A percentile compares a stretch with the other conserved stretches of the same genome.
phyloP scores from a whole-genome alignment of 2,888 invertebrate species.

The Hoplodrina blanda region DNA sequence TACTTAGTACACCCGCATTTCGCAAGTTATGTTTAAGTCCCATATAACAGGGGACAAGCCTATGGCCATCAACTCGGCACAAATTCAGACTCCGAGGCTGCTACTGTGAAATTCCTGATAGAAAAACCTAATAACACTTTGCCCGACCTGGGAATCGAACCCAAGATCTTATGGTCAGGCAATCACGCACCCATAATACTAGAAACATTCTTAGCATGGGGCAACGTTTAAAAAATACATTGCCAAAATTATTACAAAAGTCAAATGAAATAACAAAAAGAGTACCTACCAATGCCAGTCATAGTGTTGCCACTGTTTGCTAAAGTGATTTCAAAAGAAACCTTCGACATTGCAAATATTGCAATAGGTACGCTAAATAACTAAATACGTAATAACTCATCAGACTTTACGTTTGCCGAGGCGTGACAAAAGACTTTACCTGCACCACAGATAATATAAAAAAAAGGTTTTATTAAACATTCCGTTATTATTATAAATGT shows the following conservation, averaged over 20 bases:
- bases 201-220: no score
- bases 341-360: conserved; percentile 1
- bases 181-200: no score
- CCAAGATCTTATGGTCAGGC: no score
- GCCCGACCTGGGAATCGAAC: no score
- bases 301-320: not conserved
- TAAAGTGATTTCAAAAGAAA: conserved; percentile 20
- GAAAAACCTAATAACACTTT: no score
- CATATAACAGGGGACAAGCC: no score
- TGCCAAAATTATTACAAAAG: not conserved
- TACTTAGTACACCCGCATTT: no score
- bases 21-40: no score
- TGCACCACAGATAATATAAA: conserved; percentile 2
- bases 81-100: no score
- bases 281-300: not conserved
- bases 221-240: no score
- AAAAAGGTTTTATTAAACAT: conserved; percentile 1
- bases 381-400: conserved; percentile 9
- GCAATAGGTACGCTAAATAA: not conserved
- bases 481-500: not conserved
- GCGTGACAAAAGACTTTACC: conserved; percentile 33
- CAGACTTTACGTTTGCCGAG: not conserved
- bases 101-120: no score
- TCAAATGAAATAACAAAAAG: not conserved
- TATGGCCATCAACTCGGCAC: no score